Base-by-base conservation (phyloP, 2,797 vertebrate genomes). In the Lepilemur ruficaudatus region DNA sequence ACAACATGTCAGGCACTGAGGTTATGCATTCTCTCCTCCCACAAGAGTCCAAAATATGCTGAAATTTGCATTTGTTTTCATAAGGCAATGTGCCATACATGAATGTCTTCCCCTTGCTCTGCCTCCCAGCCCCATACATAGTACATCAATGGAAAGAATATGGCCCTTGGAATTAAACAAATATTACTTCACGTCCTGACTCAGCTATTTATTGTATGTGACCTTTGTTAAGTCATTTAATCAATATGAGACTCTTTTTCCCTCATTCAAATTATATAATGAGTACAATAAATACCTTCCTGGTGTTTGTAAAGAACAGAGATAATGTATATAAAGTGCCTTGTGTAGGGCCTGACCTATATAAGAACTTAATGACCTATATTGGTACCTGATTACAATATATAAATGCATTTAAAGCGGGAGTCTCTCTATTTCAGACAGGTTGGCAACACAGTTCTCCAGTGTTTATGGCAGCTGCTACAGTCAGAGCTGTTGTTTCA, bases 151-250 rank as follows among this genome's bases (percentile, higher is more conserved):
- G 48, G 69, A 52, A 89, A 85, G 46, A 92, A 38, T 59, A 75
- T 67, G 52, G 48, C 18, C 14, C 25, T 78, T 69, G 70, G 92
- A 95, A 87, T 93, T 89, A 87, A 86, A 78, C 15, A 82, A 67
- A 63, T 18, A 75, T 50, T n/a, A 23, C 52, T 94, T 93, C 38
- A 78, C 81, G 85, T 78, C 1, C 67, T 69, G 48, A 75, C 23
- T 94, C n/a, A 35, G 48, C 32, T 91, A 32, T 72, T 92, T 75
- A 63, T 93, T 87, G 57, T 78, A 28, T 78, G 41, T 93, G 72
- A 76, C 15, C 76, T 95, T 94, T 76, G 61, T 87, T 69, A 87
- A 69, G 65, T 92, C 55, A 89, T 73, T 96, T 88, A 55, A 92
- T 75, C 81, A 78, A 25, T 72, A 52, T 0, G n/a, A 92, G 61